These are phyloP conservation scores for Gadopsis bispinosus DNA, from an alignment of 2,797 vertebrate genomes.

Conservation along the genomic window DNA sequence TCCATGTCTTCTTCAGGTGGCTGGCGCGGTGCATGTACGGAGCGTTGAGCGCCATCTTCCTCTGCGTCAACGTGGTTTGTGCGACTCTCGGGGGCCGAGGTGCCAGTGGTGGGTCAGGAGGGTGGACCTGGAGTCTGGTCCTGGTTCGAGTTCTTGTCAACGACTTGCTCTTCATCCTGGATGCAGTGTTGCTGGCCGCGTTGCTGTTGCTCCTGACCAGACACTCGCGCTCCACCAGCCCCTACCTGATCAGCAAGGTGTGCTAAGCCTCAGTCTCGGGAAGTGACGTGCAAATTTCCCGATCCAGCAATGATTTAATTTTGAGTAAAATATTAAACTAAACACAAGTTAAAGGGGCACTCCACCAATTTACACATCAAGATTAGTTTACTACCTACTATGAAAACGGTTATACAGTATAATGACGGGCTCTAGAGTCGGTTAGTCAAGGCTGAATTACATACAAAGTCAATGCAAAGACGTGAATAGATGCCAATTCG, in stretches of 20 bases:
- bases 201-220: constrained; percentile 86
- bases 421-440: background rate
- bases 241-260: constrained; percentile 89
- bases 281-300: background rate
- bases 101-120: constrained; percentile 34
- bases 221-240: constrained; percentile 84
- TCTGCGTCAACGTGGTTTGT: constrained; percentile 87
- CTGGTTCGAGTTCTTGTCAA: constrained; percentile 90
- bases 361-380: background rate
- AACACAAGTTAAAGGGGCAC: background rate
- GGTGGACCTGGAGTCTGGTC: constrained; percentile 87
- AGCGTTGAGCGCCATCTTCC: constrained; percentile 83
- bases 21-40: constrained; percentile 70
- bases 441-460: background rate
- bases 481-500: too few species aligned
- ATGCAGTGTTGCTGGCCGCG: constrained; percentile 86
- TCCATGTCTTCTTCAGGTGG: constrained; percentile 56
- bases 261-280: background rate
- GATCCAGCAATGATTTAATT: background rate
- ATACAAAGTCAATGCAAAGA: too few species aligned
- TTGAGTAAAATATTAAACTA: background rate
- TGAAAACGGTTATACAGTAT: background rate
- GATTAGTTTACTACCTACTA: background rate
- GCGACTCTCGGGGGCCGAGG: constrained; percentile 83
- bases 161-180: constrained; percentile 90